Conservation (phyloP, 2,797 vertebrate genomes). For the Enoplosus armatus region DNA sequence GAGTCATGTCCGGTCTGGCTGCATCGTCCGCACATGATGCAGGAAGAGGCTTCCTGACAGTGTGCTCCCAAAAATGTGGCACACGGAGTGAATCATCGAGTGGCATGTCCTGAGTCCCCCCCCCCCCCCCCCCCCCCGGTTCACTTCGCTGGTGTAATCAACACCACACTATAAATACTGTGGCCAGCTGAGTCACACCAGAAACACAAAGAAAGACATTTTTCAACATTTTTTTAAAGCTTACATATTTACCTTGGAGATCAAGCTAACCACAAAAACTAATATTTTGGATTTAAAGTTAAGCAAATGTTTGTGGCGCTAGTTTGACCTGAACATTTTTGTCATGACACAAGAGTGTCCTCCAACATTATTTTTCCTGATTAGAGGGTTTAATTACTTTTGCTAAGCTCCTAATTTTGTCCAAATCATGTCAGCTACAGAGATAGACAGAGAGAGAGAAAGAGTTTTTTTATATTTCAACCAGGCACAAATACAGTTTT, state of each 20-base stretch:
- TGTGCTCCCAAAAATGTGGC: constrained; percentile 55
- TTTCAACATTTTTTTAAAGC: constrained; percentile 29
- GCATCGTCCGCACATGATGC: constrained; percentile 33
- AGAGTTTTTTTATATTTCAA: constrained; percentile 9
- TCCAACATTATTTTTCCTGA: constrained; percentile 8
- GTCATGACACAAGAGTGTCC: constrained; percentile 25
- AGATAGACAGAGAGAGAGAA: neutral
- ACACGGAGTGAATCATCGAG: constrained; percentile 68
- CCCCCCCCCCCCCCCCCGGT: neutral
- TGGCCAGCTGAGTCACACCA: constrained; percentile 63
- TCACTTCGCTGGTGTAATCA: constrained; percentile 55
- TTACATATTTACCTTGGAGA: constrained; percentile 34
- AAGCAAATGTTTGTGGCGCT: constrained; percentile 45
- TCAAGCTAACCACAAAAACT: constrained; percentile 28
- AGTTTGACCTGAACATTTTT: constrained; percentile 40
- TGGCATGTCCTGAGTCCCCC: constrained; percentile 62
- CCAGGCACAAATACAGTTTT: neutral
- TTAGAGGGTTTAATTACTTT: constrained; percentile 2
- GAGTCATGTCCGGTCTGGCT: constrained; percentile 57
- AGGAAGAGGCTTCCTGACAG: constrained; percentile 47
- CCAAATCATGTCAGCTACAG: constrained; percentile 25
- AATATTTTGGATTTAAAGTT: constrained; percentile 48
- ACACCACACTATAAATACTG: constrained; percentile 51
- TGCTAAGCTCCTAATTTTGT: constrained; percentile 21
- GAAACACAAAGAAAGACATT: constrained; percentile 29